Evolutionary conservation across 1,140 invertebrate species (phyloP).

Genomic region (Bombyx mandarina): DNA sequence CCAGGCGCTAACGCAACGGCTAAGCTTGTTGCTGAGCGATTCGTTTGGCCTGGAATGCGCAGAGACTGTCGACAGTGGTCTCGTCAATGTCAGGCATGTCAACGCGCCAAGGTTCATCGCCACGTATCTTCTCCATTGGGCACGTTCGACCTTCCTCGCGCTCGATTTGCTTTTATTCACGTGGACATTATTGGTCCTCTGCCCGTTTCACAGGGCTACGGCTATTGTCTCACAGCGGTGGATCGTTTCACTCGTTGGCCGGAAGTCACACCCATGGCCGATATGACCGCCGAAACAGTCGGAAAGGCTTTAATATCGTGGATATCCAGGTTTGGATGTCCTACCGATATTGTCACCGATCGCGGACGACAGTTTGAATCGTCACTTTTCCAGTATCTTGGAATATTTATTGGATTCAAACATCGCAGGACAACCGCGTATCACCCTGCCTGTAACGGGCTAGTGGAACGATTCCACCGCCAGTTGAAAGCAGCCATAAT

Average conservation of each 20-base stretch:
- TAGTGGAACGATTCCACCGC: conserved; percentile 1
- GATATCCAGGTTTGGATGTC: conserved; percentile 1
- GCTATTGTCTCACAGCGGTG: not conserved
- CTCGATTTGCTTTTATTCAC: not conserved
- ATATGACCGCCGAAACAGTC: not conserved
- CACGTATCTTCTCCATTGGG: not conserved
- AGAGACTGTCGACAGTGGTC: not conserved
- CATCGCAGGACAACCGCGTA: not conserved
- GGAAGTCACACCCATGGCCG: not conserved
- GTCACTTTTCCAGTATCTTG: not conserved
- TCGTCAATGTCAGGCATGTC: not conserved
- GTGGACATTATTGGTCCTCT: not conserved
- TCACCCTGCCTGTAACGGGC: not conserved
- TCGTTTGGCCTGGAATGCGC: not conserved
- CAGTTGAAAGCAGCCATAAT: not conserved
- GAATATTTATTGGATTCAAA: not conserved
- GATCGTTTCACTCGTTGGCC: not conserved
- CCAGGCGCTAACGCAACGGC: not conserved
- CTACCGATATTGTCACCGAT: not conserved
- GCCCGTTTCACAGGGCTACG: not conserved
- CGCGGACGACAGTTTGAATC: not conserved
- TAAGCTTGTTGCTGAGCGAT: not conserved
- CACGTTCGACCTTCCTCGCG: not conserved
- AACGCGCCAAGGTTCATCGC: not conserved
- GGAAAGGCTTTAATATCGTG: not conserved